Conservation (phyloP, 2,113 vertebrate genomes). For the Chunga burmeisteri region DNA sequence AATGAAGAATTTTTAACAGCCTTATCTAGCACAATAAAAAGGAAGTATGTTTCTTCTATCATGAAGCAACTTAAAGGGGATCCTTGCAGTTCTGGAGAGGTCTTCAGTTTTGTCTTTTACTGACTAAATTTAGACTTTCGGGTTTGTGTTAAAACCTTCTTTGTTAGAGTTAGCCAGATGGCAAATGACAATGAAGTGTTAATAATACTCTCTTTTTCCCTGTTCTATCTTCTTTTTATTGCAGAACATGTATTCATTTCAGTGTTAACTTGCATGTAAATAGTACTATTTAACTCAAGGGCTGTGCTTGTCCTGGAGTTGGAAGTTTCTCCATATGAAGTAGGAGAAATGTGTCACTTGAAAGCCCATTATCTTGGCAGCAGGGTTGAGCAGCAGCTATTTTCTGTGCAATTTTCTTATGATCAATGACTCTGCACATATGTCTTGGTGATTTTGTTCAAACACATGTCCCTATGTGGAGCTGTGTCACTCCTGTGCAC, state of each 20-base stretch:
- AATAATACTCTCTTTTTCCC: neutral
- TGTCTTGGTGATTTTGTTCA: neutral
- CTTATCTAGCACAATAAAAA: neutral
- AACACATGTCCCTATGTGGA: neutral
- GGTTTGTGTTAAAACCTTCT: neutral
- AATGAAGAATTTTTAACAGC: neutral
- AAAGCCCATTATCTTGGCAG: neutral
- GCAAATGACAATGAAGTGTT: slow-evolving; percentile 28
- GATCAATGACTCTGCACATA: neutral
- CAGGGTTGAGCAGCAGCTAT: neutral
- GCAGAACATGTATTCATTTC: neutral
- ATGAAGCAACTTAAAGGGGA: neutral
- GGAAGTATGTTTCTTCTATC: neutral
- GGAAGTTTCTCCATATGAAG: neutral
- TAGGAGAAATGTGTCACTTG: neutral
- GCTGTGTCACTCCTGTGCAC: neutral
- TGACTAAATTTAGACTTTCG: neutral
- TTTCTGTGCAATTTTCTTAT: neutral
- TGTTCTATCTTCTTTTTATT: neutral
- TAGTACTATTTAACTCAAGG: no score
- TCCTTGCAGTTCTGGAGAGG: neutral
- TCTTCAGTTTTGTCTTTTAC: neutral
- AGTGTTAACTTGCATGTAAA: no score
- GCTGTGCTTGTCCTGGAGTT: neutral
- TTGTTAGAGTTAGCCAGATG: neutral